phyloP scores from a whole-genome alignment of 1,140 invertebrate species.

The Orius laevigatus region DNA sequence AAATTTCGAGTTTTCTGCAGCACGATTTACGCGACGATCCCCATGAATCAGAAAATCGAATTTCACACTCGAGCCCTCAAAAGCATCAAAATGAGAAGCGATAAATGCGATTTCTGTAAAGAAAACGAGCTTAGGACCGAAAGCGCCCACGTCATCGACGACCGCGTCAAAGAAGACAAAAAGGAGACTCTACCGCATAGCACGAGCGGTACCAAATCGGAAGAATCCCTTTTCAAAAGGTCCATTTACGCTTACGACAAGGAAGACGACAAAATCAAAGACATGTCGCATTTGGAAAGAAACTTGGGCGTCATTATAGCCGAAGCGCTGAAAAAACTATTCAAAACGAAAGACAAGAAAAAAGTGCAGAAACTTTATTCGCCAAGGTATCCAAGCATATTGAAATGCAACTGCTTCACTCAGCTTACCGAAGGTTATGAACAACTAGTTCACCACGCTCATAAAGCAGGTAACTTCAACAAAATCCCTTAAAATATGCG shows the following conservation, averaged over 20 bases:
- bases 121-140: neutral
- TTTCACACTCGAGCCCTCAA: conserved; percentile 10
- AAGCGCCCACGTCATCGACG: neutral
- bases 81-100: conserved; percentile 5
- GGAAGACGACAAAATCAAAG: neutral
- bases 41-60: conserved; percentile 9
- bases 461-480: neutral
- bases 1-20: conserved; percentile 9
- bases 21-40: conserved; percentile 4
- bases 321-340: neutral
- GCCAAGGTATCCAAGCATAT: neutral
- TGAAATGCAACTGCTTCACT: conserved; percentile 7
- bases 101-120: conserved; percentile 3
- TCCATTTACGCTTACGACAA: neutral
- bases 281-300: neutral
- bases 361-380: neutral
- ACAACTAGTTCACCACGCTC: conserved; percentile 7
- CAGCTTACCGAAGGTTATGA: conserved; percentile 1
- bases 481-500: too few species aligned
- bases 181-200: neutral
- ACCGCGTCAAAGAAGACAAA: neutral
- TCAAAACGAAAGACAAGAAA: neutral
- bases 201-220: neutral
- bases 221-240: neutral
- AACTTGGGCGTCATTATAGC: neutral